A percentile compares a stretch with the other conserved stretches of the same genome.
Conservation (phyloP, 2,113 vertebrate species). For the Machaerirhynchus nigripectus region DNA sequence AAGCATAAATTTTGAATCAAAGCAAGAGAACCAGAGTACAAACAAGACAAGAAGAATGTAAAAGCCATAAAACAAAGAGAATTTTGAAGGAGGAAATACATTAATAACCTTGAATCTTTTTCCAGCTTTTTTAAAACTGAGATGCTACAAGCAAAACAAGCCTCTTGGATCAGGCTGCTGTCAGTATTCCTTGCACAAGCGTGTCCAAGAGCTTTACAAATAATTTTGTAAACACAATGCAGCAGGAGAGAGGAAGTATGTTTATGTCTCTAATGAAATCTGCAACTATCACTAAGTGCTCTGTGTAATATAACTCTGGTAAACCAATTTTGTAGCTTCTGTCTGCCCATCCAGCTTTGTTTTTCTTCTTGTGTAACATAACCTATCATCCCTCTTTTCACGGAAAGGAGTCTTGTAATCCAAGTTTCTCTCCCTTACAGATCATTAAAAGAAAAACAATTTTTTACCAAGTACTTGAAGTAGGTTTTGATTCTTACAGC, state of each 20-base stretch:
- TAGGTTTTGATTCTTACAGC: background rate
- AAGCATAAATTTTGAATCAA: background rate
- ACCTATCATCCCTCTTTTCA: background rate
- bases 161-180: background rate
- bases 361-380: background rate
- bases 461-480: background rate
- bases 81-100: background rate
- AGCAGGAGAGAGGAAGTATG: background rate
- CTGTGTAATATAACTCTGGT: background rate
- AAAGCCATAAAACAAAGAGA: background rate
- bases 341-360: background rate
- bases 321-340: background rate
- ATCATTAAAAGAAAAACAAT: background rate
- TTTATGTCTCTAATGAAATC: background rate
- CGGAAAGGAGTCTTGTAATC: background rate
- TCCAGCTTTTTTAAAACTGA: background rate
- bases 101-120: background rate
- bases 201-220: background rate
- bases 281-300: background rate
- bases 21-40: background rate
- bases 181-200: background rate
- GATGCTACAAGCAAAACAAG: background rate
- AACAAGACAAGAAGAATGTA: background rate
- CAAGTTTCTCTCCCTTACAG: background rate
- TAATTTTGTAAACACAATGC: background rate